Evolutionary conservation across 2,888 invertebrate species (phyloP).

Genomic region (Lasioglossum leucozonium): DNA sequence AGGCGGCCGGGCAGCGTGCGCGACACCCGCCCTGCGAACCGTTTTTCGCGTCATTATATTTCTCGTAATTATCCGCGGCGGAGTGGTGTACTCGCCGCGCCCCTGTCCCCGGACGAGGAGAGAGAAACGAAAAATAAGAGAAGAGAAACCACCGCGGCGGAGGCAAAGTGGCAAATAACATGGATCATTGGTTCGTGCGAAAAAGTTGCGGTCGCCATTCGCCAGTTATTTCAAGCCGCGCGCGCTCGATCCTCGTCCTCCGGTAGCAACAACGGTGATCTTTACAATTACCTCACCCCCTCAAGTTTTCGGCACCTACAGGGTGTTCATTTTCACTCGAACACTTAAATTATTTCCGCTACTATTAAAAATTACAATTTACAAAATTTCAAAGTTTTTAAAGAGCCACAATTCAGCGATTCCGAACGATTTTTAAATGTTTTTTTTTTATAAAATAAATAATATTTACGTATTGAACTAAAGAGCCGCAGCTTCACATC

Average conservation of each 20-base stretch:
- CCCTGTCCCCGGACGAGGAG: background rate
- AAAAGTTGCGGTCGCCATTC: slow-evolving; percentile 49
- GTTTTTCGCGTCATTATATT: slow-evolving; percentile 50
- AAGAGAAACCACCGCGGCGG: background rate
- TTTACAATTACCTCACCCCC: background rate
- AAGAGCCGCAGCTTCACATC: too few species aligned
- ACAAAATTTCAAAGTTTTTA: too few species aligned
- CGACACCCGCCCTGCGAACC: background rate
- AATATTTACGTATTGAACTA: too few species aligned
- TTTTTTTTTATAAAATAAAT: too few species aligned
- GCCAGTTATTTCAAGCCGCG: slow-evolving; percentile 42
- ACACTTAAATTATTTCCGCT: too few species aligned
- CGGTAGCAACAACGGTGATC: slow-evolving; percentile 30
- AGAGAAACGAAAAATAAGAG: background rate
- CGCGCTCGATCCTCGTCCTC: slow-evolving; percentile 16
- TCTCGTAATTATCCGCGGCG: slow-evolving; percentile 56
- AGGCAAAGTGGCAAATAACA: slow-evolving; percentile 26
- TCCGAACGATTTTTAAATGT: too few species aligned
- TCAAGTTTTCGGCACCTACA: too few species aligned
- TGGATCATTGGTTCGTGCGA: slow-evolving; percentile 55
- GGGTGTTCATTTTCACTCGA: too few species aligned
- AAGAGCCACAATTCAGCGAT: too few species aligned
- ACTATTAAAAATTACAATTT: too few species aligned
- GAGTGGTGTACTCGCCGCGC: slow-evolving; percentile 36
- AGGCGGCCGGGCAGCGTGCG: slow-evolving; percentile 6